These are phyloP conservation scores for Tychaedon coryphoeus DNA, from an alignment of 2,113 vertebrate species.

Conservation along the genomic window DNA sequence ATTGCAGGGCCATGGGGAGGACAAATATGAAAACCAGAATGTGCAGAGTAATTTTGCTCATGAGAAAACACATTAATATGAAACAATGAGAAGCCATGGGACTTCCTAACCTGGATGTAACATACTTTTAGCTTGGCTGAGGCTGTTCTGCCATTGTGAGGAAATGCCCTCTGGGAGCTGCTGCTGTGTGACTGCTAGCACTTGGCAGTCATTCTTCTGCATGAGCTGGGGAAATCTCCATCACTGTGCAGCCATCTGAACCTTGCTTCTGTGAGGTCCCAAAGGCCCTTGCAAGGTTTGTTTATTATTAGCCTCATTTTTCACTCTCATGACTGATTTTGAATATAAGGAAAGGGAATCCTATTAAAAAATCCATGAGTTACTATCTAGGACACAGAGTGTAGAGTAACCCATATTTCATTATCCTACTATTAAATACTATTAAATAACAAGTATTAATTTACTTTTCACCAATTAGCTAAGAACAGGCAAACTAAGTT, in stretches of 20 bases:
- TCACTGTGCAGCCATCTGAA: conserved; percentile 40
- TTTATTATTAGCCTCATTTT: conserved; percentile 50
- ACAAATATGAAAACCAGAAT: not conserved
- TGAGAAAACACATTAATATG: not conserved
- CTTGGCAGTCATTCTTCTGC: not conserved
- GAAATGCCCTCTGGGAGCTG: not conserved
- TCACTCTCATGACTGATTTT: conserved; percentile 41
- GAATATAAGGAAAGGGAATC: not conserved
- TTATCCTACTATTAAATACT: not conserved
- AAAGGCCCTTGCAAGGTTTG: conserved; percentile 21
- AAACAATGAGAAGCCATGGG: not conserved
- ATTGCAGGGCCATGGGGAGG: not conserved
- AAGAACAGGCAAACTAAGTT: not conserved
- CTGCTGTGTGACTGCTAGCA: not conserved
- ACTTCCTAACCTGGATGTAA: not conserved
- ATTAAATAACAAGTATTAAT: conserved; percentile 15
- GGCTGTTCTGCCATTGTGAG: not conserved
- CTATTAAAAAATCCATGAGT: not conserved
- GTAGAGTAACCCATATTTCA: conserved; percentile 4
- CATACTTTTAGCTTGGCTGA: not conserved
- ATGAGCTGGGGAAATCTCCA: conserved; percentile 8
- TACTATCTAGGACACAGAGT: not conserved
- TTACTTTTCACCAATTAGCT: not conserved
- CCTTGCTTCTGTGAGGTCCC: not conserved
- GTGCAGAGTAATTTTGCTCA: not conserved